Base-by-base conservation (phyloP, 2,113 vertebrate species). In the Gulo gulo region DNA sequence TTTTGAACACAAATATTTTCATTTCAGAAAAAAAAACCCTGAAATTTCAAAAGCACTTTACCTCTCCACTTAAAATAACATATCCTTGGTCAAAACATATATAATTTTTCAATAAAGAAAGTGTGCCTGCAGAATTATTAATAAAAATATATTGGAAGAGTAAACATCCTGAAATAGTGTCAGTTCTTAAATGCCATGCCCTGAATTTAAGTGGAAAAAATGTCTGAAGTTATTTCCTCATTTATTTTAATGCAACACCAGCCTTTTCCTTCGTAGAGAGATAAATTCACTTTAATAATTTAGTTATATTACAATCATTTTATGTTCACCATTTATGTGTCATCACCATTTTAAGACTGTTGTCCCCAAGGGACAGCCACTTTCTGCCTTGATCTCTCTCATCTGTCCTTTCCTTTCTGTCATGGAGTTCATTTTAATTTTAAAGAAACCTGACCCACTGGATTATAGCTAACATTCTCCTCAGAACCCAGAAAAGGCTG, bases 311-410 rank as follows among this genome's bases (percentile, higher is more conserved):
- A 12, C 20, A 78, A 29, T 81, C 26, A 83, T 88, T 88, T 82
- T 84, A 63, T 82, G 13, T 23, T 55, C 18, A 59, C 55, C 15
- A 78, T 89, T 89, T 94, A 26, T 82, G 50, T 95, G 45, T 89
- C 74, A 65, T 79, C 96, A 83, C 45, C 47, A 63, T 96, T 94
- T 90, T 71, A 63, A 90, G 42, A 90, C 4, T 29, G 10, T 26
- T 76, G 31, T 63, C 26, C 79, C 89, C 87, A 65, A 94, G 59
- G 39, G 63, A 59, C 12, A 87, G 20, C 34, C 69, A 36, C 13
- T 88, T 95, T 92, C 95, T 79, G 23, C 55, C 78, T 83, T 82
- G n/a, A 57, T 78, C 59, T 88, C 92, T 95, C 83, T 89, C 26
- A 71, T 50, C 16, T 8, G 50, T 71, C 55, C 39, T 92, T 81